Evolutionary conservation across 1,140 invertebrate species (phyloP).

Genomic region (Drosophila pseudoananassae): DNA sequence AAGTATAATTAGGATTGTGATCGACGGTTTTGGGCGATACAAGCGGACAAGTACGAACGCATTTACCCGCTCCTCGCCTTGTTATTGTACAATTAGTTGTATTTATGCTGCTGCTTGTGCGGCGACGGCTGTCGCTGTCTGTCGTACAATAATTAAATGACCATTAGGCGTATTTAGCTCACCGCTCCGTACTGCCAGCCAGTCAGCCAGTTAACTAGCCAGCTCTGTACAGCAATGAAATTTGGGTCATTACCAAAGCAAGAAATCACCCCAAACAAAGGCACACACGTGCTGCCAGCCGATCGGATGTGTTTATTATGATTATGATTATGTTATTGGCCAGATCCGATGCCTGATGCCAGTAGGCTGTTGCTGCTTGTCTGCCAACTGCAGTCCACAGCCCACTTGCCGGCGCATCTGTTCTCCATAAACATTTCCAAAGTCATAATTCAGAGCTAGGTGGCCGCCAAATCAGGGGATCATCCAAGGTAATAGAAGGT

Average conservation of each 20-base stretch:
- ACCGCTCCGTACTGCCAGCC: slow-evolving; percentile 3
- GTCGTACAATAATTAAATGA: slow-evolving; percentile 76
- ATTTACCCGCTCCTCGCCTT: slow-evolving; percentile 42
- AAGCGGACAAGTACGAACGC: slow-evolving; percentile 4
- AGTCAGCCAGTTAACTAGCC: background rate
- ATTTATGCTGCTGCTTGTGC: slow-evolving; percentile 62
- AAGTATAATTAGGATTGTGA: slow-evolving; percentile 43
- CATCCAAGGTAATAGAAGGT: background rate
- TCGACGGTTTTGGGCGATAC: slow-evolving; percentile 26
- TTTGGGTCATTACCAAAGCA: slow-evolving; percentile 77
- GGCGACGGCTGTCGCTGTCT: slow-evolving; percentile 63
- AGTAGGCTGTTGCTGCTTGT: slow-evolving; percentile 3
- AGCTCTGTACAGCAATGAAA: slow-evolving; percentile 53
- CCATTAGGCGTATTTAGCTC: slow-evolving; percentile 75
- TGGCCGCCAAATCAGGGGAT: slow-evolving; percentile 44
- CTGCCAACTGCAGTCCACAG: slow-evolving; percentile 18
- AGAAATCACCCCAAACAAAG: slow-evolving; percentile 61
- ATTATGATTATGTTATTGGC: slow-evolving; percentile 59
- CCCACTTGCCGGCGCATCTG: slow-evolving; percentile 57
- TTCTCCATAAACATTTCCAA: slow-evolving; percentile 61
- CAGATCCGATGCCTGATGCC: slow-evolving; percentile 19
- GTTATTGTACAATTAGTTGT: slow-evolving; percentile 78
- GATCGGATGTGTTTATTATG: slow-evolving; percentile 75
- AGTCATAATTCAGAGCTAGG: slow-evolving; percentile 43
- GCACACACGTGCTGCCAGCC: slow-evolving; percentile 63